Evolutionary conservation across 2,797 vertebrate genomes (phyloP), one percentile per base, ranked within the genome.

Genomic region (Pelobates cultripes): DNA sequence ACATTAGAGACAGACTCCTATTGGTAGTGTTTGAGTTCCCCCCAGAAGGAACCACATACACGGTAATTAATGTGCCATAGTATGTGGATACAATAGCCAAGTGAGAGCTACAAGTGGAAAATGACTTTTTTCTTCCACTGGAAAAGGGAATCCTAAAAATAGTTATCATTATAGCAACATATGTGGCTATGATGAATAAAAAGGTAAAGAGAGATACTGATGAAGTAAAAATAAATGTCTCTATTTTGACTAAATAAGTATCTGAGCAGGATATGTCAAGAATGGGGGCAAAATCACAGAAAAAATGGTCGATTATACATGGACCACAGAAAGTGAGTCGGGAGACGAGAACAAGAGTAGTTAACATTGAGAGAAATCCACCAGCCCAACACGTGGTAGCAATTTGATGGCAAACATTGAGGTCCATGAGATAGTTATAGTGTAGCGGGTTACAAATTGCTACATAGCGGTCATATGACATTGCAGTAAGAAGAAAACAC

Each of bases 401-500:
- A 73, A 88, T 57, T 41, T 70, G 43, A 10, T 3, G 7, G 72
- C 88, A 91, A 15, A 83, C 14, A 13, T 5, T 78, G 64, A 77
- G 79, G 10, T 55, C 86, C 81, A 91, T 81, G 57, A 88, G 74
- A 13, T 12, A 4, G 66, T 45, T 10, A 14, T 90, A 89, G 67
- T 0, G 74, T 43, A 91, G 73, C 79, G 89, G 88, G 44, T 85
- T 73, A 57, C 89, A 89, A 47, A 90, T 88, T 41, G 90, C 86
- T 0, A 88, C 66, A 40, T 87, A 89, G 9, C 89, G 86, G 67
- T 91, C 89, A 44, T 88, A 91, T 40, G 88, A 87, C 89, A 89
- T 89, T 5, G 61, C 57, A 45, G 80, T 85, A 71, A 88, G 81
- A n/a, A 89, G 84, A 47, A 89, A 88, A 78, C 87, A 88, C 84